Conservation (phyloP, 2,888 invertebrate genomes). For the Pycnomerus fuliginosus region DNA sequence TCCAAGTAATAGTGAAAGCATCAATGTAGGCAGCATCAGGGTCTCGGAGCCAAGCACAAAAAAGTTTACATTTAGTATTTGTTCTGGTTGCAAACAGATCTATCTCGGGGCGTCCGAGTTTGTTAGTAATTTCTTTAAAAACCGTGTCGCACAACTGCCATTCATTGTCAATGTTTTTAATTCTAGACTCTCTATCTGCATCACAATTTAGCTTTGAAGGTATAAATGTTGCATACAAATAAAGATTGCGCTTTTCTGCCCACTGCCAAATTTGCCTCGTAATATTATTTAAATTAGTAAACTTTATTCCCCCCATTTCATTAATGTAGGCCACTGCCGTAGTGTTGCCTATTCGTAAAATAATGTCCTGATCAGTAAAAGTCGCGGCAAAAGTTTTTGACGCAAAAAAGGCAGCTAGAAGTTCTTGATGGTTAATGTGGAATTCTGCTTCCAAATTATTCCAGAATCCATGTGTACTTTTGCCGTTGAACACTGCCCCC, state of each 20-base stretch:
- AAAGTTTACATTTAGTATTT: slow-evolving; percentile 2
- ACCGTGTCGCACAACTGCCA: slow-evolving; percentile 9
- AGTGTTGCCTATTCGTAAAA: slow-evolving; percentile 33
- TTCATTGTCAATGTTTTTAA: slow-evolving; percentile 14
- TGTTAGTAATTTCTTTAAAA: slow-evolving; percentile 1
- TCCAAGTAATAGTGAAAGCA: slow-evolving; percentile 1
- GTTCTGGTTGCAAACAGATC: slow-evolving; percentile 12
- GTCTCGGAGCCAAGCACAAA: slow-evolving; percentile 2
- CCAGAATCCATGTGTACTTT: slow-evolving; percentile 6
- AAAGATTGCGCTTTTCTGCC: not conserved
- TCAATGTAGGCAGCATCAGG: not conserved
- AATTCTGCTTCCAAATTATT: not conserved
- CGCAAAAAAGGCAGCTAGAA: slow-evolving; percentile 5
- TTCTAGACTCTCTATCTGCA: slow-evolving; percentile 8
- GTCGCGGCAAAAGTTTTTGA: slow-evolving; percentile 6
- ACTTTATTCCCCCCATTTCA: not conserved
- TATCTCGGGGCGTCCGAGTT: slow-evolving; percentile 5
- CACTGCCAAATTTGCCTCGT: slow-evolving; percentile 1
- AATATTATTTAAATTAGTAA: not conserved
- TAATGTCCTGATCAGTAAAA: slow-evolving; percentile 14
- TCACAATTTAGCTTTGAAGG: not conserved
- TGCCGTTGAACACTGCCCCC: slow-evolving; percentile 1
- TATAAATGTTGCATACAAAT: not conserved
- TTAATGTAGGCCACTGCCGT: slow-evolving; percentile 32
- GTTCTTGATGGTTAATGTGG: slow-evolving; percentile 10